phyloP scores from a whole-genome alignment of 1,140 invertebrate genomes.

The Cyclina sinensis region DNA sequence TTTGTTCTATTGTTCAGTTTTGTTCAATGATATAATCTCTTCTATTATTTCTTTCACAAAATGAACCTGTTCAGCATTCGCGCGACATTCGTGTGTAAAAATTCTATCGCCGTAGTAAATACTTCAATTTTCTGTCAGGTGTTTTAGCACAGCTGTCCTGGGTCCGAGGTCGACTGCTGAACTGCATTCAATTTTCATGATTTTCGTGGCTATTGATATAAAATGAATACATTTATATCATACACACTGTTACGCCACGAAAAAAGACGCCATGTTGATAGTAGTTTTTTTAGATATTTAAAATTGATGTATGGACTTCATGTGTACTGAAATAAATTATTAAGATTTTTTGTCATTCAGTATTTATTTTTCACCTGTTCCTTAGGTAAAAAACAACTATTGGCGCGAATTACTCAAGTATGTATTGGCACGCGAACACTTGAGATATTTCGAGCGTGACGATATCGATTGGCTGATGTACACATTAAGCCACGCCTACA shows the following conservation, averaged over 20 bases:
- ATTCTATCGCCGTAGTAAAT: neutral
- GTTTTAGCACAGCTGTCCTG: neutral
- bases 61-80: conserved; percentile 22
- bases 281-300: too few relatives aligned
- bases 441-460: neutral
- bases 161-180: neutral
- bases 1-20: neutral
- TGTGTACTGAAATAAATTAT: neutral
- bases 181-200: conserved; percentile 35
- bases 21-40: conserved; percentile 27
- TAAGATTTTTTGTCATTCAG: neutral
- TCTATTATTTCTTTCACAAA: neutral
- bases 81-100: conserved; percentile 43
- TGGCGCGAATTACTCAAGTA: conserved; percentile 54
- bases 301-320: neutral
- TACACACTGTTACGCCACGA: too few relatives aligned
- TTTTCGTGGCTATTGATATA: neutral
- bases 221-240: too few relatives aligned
- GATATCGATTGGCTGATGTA: conserved; percentile 46
- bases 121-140: conserved; percentile 42
- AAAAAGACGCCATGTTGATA: too few relatives aligned
- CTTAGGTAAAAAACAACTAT: conserved; percentile 8
- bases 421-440: conserved; percentile 53
- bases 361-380: conserved; percentile 25
- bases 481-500: conserved; percentile 32